Base-by-base conservation (phyloP, 2,113 vertebrate species). In the Zeus faber region DNA sequence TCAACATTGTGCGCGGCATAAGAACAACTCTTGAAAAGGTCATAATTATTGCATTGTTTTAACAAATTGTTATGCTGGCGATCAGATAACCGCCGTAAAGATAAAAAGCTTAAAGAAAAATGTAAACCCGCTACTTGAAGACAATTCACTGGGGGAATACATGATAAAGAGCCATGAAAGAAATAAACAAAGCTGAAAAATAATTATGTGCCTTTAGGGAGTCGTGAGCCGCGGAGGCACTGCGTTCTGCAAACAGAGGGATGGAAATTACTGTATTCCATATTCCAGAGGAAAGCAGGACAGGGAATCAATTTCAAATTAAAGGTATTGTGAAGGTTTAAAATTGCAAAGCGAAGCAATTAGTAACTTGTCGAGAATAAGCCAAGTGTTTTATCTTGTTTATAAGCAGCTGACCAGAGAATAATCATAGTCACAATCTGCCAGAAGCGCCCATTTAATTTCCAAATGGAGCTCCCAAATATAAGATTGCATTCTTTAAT, bases 141-240 rank as follows among this genome's bases (percentile, higher is more conserved):
- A n/a, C n/a, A n/a, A n/a, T n/a, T n/a, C n/a, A n/a, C n/a, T n/a
- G n/a, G n/a, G n/a, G 49, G 53, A 13, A 18, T 26, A 43, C 50
- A 62, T 52, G 79, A 84, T 72, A 76, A 80, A 74, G 56, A 52
- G 41, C 29, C 58, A 45, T 64, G 39, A 63, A 66, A 55, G 48
- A 77, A 70, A 48, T 39, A 47, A 83, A 74, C 65, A 80, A 76
- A 80, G 78, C 58, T 53, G 54, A 77, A 59, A 65, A 83, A 79
- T 77, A 82, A 82, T 79, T 67, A 65, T 52, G 50, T 57, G 55
- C 70, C 82, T 72, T 70, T 43, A 51, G 75, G 75, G 77, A 80
- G 43, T 58, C 73, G 62, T 76, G 72, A 72, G 61, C 67, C 43
- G 65, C 37, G 65, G 71, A 79, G 67, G 76, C 41, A 62, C 51